Evolutionary conservation across 2,113 vertebrate genomes (phyloP), one percentile per base, ranked within the genome.

Genomic region (Nansenia antarctica): DNA sequence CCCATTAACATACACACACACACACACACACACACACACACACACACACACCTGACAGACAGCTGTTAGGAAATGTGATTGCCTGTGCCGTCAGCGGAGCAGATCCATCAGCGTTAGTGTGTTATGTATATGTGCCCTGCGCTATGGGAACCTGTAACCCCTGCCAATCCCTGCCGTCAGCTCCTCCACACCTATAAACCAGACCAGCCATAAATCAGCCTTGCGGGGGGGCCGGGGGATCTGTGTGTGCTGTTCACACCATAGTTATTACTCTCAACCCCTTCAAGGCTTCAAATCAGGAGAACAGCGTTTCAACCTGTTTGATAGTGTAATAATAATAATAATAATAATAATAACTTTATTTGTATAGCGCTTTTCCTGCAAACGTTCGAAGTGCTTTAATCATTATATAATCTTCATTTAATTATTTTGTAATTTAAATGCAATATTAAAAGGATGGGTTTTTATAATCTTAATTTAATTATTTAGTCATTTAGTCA

Each of bases 41-140:
- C 57, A 32, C 9, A n/a, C 27, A 31, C 57, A 59, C 9, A 8
- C 24, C 18, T 82, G 82, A 86, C 60, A 66, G 82, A 77, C 78
- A 79, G 78, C 72, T 76, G 80, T 79, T 74, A 45, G 55, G 66
- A 78, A 79, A 82, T 69, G 70, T 66, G n/a, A 82, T 73, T 59
- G 49, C 64, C 52, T 70, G 73, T 31, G 65, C 62, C 53, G 66
- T 65, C 64, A 69, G 45, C 58, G 12, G 53, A 57, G 55, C 60
- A 74, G 54, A 76, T 80, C 66, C 72, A 84, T 83, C 74, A 76
- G 57, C 77, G 65, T 86, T 73, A 81, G 62, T 22, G 57, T 20
- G 47, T 62, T 70, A 45, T 79, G 65, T 66, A 61, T 62, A 72
- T 69, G 62, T 69, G 52, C 57, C 55, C 18, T 49, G 39, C 47